phyloP scores from a whole-genome alignment of 2,797 vertebrate species.

The Erethizon dorsatum region DNA sequence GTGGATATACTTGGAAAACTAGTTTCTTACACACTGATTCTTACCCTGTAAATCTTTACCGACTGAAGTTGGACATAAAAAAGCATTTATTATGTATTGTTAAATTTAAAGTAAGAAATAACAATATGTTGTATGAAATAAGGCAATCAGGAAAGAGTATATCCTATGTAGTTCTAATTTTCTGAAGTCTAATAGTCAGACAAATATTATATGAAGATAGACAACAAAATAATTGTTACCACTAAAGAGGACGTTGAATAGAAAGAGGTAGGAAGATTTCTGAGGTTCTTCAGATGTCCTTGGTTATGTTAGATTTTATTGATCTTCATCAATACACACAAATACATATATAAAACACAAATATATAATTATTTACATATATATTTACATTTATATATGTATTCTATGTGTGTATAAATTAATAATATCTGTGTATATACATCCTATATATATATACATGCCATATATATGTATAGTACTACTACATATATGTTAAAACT shows the following conservation, averaged over 20 bases:
- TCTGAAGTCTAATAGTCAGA: constrained; percentile 21
- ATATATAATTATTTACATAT: not conserved
- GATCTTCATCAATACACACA: not conserved
- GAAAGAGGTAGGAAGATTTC: not conserved
- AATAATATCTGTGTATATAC: not conserved
- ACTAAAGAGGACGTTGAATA: not conserved
- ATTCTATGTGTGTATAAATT: not conserved
- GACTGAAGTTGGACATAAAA: constrained; percentile 34
- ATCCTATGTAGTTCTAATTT: constrained; percentile 19
- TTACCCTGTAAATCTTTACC: not conserved
- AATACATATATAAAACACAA: not conserved
- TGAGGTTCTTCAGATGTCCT: not conserved
- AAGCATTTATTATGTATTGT: not conserved
- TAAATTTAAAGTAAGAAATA: constrained; percentile 39
- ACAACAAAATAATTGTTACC: not conserved
- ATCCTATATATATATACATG: not conserved
- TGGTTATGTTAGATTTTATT: not conserved
- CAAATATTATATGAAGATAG: not conserved
- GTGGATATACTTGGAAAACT: not conserved
- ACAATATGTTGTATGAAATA: not conserved
- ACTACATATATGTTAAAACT: not conserved
- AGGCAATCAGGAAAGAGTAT: not conserved
- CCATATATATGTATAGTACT: not conserved
- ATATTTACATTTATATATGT: not conserved
- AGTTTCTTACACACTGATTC: not conserved